Conservation (phyloP, 2,113 vertebrate genomes). For the Athene cunicularia region DNA sequence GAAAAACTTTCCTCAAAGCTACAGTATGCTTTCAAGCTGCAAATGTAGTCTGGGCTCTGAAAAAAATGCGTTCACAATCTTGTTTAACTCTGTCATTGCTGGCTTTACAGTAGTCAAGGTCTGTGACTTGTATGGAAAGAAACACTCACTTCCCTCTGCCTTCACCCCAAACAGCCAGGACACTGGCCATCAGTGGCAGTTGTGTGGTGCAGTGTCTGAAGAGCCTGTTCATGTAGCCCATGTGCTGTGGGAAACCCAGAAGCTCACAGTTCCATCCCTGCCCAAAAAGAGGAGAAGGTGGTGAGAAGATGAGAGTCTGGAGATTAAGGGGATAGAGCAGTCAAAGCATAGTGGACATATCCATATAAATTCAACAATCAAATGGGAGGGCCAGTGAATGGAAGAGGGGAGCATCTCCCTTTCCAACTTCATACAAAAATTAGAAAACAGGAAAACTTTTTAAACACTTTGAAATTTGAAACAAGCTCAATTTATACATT, state of each 20-base stretch:
- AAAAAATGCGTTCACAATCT: neutral
- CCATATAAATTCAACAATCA: neutral
- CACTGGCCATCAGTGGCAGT: rapidly evolving
- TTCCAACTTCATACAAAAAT: neutral
- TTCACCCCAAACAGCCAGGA: neutral
- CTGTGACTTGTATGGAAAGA: neutral
- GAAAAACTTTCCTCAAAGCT: slow-evolving; percentile 16
- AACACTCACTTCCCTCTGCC: neutral
- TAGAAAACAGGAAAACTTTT: neutral
- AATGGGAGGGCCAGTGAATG: neutral
- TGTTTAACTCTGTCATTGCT: slow-evolving; percentile 8
- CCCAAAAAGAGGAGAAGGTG: neutral
- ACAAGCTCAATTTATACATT: neutral
- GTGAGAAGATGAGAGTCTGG: neutral
- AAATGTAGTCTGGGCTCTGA: neutral
- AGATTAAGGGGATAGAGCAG: neutral
- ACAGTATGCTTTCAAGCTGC: slow-evolving; percentile 21
- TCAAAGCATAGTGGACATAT: neutral
- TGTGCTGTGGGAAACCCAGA: neutral
- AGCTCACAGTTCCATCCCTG: neutral
- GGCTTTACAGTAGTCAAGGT: neutral
- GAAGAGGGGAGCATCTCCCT: neutral
- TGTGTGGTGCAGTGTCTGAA: neutral
- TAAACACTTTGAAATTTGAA: neutral
- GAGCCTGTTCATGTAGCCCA: rapidly evolving